A percentile compares a stretch with the other conserved stretches of the same genome.
These are phyloP conservation scores for Palythoa grandis DNA, from an alignment of 92 coral and sea anemone genomes.

Conservation along the genomic window DNA sequence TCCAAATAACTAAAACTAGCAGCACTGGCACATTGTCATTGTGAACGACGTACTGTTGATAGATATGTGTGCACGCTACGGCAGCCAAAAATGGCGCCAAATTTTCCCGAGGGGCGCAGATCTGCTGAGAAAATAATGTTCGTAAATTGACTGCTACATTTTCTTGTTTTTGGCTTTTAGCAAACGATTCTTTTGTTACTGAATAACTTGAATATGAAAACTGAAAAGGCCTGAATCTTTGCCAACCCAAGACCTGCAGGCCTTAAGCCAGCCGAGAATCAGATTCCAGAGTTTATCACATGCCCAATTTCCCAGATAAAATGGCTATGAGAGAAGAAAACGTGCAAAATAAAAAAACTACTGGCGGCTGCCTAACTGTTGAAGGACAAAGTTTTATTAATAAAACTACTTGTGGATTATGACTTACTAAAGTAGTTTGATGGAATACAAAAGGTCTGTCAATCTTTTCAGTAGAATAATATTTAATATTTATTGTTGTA, in stretches of 20 bases:
- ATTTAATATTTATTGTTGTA: too few relatives aligned
- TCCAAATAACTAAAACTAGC: too few relatives aligned
- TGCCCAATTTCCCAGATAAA: too few relatives aligned
- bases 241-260: too few relatives aligned
- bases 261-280: not conserved
- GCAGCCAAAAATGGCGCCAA: conserved; percentile 13
- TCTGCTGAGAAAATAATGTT: conserved; percentile 2
- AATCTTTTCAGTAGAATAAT: too few relatives aligned
- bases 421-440: too few relatives aligned
- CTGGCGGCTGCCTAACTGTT: not conserved
- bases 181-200: not conserved
- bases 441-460: too few relatives aligned
- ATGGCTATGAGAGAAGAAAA: too few relatives aligned
- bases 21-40: too few relatives aligned
- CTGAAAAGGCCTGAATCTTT: not conserved
- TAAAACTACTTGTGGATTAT: too few relatives aligned
- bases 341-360: too few relatives aligned
- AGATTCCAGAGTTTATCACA: not conserved
- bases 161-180: not conserved
- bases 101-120: not conserved
- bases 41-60: too few relatives aligned
- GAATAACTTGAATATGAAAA: not conserved
- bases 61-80: conserved; percentile 1
- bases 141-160: not conserved
- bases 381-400: not conserved